phyloP scores from a whole-genome alignment of 2,113 vertebrate species.

The Zosterops lateralis region DNA sequence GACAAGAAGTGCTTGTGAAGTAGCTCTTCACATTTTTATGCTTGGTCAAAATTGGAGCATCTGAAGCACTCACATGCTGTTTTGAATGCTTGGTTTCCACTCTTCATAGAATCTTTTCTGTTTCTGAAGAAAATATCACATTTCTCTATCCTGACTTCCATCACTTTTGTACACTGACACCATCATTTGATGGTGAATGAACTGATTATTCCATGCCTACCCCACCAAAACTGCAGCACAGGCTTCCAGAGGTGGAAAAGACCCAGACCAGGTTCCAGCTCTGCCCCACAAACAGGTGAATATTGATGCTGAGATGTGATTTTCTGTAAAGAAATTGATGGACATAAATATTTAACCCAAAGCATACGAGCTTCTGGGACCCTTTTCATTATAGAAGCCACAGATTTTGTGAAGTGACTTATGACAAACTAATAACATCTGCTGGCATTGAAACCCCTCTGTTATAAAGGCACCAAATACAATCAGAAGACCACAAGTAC shows the following conservation, averaged over 20 bases:
- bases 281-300: not conserved
- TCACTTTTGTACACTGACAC: not conserved
- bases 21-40: constrained; percentile 6
- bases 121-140: not conserved
- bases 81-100: not conserved
- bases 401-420: not conserved
- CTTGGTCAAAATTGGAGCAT: not conserved
- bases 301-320: not conserved
- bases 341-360: not conserved
- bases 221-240: not conserved
- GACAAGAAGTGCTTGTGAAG: constrained; percentile 2
- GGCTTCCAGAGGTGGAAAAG: not conserved
- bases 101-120: not conserved
- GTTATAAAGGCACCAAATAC: not conserved
- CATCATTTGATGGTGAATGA: not conserved
- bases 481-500: not conserved
- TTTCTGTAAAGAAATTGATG: not conserved
- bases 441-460: not conserved
- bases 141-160: not conserved
- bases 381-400: not conserved
- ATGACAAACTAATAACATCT: not conserved
- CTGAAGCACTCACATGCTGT: not conserved
- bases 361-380: not conserved
- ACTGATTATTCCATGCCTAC: not conserved
- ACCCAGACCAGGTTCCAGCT: not conserved